Base-by-base conservation (phyloP, 2,888 invertebrate species). In the Torymus tubicola region DNA sequence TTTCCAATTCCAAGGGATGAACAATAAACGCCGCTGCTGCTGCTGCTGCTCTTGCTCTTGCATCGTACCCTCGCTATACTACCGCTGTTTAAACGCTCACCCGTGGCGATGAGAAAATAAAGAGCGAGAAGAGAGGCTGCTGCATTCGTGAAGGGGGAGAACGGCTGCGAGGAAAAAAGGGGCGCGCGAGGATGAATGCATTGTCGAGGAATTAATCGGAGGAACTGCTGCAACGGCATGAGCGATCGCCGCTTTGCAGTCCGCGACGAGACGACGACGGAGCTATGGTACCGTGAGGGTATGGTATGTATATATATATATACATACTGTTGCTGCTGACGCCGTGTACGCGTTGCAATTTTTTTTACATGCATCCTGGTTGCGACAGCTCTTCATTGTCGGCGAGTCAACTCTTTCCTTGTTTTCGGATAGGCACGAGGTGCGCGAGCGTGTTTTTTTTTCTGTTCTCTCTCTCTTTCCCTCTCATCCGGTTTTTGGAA, bases 1-100 rank as follows among this genome's bases (percentile, higher is more conserved):
- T 87, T 86, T 87, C 86, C 87, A 86, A 87, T 87, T 86, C 86
- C 86, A 83, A 84, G 83, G 77, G 82, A 79, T 65, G 83, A 81
- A 86, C 86, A 86, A 86, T 86, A 86, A 86, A 84, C 84, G 77
- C 31, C n/a, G 50, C 72, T 67, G 61, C 14, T 31, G 31, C 24
- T 24, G 24, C 24, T 24, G 24, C 31, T 31, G 31, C 31, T 31
- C 31, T 31, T 31, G 31, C 31, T 31, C 31, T 31, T 31, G 31
- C 31, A 31, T 31, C 57, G 72, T 69, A 69, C 77, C 78, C 83
- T 65, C 80, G 81, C 83, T 70, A 70, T 81, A 80, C 76, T 55
- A n/a, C 42, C 61, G 64, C 64, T 67, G 70, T 78, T 78, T 81
- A 78, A 81, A 81, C 55, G 78, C 53, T 61, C 73, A 50, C 61